Evolutionary conservation across 2,888 invertebrate genomes (phyloP).

Genomic region (Mayetiola destructor): DNA sequence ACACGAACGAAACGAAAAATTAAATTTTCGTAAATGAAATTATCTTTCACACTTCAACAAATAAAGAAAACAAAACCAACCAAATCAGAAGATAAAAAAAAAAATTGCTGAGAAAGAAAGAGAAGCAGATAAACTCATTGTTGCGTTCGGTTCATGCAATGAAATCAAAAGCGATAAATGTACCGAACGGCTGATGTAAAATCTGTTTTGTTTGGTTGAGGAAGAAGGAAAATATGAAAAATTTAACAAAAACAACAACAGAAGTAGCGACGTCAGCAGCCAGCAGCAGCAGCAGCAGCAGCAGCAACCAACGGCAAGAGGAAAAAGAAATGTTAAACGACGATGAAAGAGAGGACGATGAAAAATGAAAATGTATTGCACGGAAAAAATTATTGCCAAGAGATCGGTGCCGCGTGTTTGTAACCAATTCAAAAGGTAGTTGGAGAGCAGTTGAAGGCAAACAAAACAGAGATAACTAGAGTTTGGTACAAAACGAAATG

Average conservation of each 20-base stretch:
- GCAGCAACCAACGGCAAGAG: not conserved
- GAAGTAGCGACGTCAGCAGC: not conserved
- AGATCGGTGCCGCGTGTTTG: conserved; percentile 9
- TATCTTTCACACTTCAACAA: not conserved
- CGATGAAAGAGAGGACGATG: not conserved
- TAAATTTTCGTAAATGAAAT: too few relatives aligned
- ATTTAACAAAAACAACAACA: not conserved
- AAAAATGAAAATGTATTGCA: too few relatives aligned
- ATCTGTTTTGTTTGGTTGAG: too few relatives aligned
- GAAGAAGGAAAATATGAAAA: too few relatives aligned
- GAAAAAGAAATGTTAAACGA: not conserved
- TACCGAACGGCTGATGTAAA: too few relatives aligned
- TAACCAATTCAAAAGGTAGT: too few relatives aligned
- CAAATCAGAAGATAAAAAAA: not conserved
- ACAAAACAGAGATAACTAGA: not conserved
- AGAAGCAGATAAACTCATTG: too few relatives aligned
- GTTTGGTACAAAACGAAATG: too few relatives aligned
- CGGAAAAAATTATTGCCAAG: too few relatives aligned
- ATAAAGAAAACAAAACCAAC: not conserved
- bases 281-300: not conserved
- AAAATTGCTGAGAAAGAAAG: too few relatives aligned
- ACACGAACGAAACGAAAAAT: not conserved
- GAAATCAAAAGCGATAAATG: too few relatives aligned
- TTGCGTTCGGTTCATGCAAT: too few relatives aligned
- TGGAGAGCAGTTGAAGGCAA: not conserved